These are phyloP conservation scores for Babyrousa celebensis DNA, from an alignment of 2,797 vertebrate species.

Conservation along the genomic window DNA sequence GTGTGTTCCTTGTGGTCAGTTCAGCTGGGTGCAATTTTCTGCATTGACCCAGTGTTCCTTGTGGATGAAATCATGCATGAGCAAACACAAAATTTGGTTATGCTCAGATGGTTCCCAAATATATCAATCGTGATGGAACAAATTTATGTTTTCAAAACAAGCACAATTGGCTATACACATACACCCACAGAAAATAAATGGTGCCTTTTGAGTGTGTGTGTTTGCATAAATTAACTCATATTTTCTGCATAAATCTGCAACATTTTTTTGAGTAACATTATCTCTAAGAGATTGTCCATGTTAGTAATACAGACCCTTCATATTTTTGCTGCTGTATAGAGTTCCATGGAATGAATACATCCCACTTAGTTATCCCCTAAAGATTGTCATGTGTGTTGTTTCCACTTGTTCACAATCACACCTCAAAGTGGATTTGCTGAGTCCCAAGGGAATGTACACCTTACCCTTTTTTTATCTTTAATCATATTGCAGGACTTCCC, in stretches of 20 bases:
- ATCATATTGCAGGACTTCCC: too few species aligned
- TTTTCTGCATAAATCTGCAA: neutral
- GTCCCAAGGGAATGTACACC: neutral
- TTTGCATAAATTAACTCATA: neutral
- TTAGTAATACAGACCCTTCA: neutral
- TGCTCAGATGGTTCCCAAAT: conserved; percentile 4
- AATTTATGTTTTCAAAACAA: conserved; percentile 58
- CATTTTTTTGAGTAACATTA: neutral
- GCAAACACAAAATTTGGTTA: neutral
- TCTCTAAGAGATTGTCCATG: neutral
- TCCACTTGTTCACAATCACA: neutral
- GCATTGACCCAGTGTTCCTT: neutral
- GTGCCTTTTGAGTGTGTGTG: neutral
- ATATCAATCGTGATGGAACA: neutral
- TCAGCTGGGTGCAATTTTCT: neutral
- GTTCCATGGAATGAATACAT: too few species aligned
- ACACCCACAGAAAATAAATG: neutral
- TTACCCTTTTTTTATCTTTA: neutral
- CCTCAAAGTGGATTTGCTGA: neutral
- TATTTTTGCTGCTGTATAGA: neutral
- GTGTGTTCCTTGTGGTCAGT: neutral
- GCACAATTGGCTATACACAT: neutral
- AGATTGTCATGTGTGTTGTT: neutral
- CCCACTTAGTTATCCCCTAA: neutral
- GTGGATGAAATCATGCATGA: conserved; percentile 1